Base-by-base conservation (phyloP, 2,888 invertebrate species). In the Eilema depressum region DNA sequence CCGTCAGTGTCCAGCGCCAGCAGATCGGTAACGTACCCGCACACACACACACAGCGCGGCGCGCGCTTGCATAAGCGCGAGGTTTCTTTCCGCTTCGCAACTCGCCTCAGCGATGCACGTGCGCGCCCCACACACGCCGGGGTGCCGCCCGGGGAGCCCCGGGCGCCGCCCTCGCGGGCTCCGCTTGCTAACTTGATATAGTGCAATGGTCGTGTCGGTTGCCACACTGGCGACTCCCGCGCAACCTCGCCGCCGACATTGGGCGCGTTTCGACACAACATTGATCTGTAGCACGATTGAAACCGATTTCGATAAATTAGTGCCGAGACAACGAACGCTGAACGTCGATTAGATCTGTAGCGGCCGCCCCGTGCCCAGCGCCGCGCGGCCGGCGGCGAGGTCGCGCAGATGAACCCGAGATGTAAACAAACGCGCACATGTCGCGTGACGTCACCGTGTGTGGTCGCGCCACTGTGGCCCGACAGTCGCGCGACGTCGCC, bases 21-120 rank as follows among this genome's bases (percentile, higher is more conserved):
- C 76, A 75, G 77, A 80, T 85, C 88, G 92, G 91, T 91, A 89
- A 91, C 87, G 91, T 91, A 91, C 91, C 82, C 86, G 82, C 84
- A 81, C 83, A 76, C 80, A 72, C 78, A 78, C 82, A 83, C 80
- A 81, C 83, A 65, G 65, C 64, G 59, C 78, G 65, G 69, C 74
- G 78, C 70, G 71, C 71, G 75, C 79, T 41, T 41, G 79, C 86
- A 84, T 85, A 85, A 83, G 78, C 73, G 80, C 82, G 20, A 56
- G 75, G 37, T 53, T 79, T 70, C 41, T 75, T 82, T 77, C 85
- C 87, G 83, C 84, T 71, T 80, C 80, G 75, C 83, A 53, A 23
- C 57, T 25, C 57, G 57, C 25, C 57, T 1, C 57, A 78, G 80
- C 75, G 77, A 47, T 28, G 61, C 68, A 64, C 30, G 37, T 30